Conservation (phyloP, 2,888 invertebrate species). For the Thereva nobilitata region DNA sequence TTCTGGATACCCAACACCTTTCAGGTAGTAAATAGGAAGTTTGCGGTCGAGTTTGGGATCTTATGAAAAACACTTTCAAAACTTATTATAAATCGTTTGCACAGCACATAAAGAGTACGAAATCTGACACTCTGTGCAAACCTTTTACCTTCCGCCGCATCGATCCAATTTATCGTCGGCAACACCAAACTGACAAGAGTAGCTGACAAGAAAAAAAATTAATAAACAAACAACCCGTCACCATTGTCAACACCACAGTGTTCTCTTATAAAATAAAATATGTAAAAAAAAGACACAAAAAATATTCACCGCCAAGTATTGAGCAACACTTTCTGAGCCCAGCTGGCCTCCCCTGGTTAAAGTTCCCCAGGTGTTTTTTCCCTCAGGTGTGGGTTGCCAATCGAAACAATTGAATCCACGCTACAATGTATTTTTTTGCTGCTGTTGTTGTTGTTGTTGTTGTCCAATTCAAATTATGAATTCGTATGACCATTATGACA, state of each 20-base stretch:
- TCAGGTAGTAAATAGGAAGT: too few species aligned
- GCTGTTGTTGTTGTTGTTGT: too few species aligned
- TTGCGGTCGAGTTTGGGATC: too few species aligned
- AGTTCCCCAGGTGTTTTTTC: slow-evolving; percentile 24
- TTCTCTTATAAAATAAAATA: slow-evolving; percentile 6
- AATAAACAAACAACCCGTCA: slow-evolving; percentile 14
- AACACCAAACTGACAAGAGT: not conserved
- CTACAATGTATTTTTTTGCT: too few species aligned
- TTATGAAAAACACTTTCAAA: slow-evolving; percentile 3
- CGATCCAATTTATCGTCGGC: slow-evolving; percentile 12
- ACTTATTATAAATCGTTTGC: slow-evolving; percentile 19
- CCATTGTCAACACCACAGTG: slow-evolving; percentile 17
- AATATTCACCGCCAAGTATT: slow-evolving; percentile 24
- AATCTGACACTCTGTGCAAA: slow-evolving; percentile 19
- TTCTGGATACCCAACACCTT: too few species aligned
- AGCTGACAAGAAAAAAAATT: not conserved
- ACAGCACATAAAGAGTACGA: slow-evolving; percentile 17
- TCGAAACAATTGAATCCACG: slow-evolving; percentile 17
- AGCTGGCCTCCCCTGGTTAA: slow-evolving; percentile 14
- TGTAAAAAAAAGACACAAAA: not conserved
- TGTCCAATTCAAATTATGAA: too few species aligned
- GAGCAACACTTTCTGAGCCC: slow-evolving; percentile 24
- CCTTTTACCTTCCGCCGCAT: slow-evolving; percentile 24
- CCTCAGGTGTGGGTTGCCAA: slow-evolving; percentile 25
- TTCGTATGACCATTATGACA: too few species aligned